phyloP scores from a whole-genome alignment of 2,113 vertebrate species.

The Campylomormyrus numenius region DNA sequence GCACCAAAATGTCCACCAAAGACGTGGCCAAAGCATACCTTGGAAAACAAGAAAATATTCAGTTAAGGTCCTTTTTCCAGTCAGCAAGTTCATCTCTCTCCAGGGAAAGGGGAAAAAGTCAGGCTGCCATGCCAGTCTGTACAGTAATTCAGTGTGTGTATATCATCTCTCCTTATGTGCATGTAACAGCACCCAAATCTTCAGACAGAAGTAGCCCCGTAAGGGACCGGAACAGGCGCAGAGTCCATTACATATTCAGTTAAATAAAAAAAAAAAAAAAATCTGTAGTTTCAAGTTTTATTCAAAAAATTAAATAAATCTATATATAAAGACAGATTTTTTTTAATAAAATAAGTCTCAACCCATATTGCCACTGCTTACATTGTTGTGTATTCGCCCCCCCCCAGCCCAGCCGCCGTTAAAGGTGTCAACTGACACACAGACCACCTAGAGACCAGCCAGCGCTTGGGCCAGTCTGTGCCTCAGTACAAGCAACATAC shows the following conservation, averaged over 20 bases:
- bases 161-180: conserved; percentile 49
- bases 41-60: conserved; percentile 63
- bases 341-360: conserved; percentile 29
- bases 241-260: conserved; percentile 59
- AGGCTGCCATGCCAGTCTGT: conserved; percentile 62
- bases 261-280: conserved; percentile 1
- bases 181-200: conserved; percentile 62
- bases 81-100: conserved; percentile 54
- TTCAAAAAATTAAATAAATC: conserved; percentile 26
- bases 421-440: background rate
- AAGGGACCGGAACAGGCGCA: conserved; percentile 58
- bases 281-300: conserved; percentile 26
- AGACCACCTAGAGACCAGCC: background rate
- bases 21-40: conserved; percentile 64
- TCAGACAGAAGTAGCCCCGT: conserved; percentile 53
- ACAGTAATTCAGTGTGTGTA: conserved; percentile 70
- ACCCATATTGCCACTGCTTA: conserved; percentile 25
- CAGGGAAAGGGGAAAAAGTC: conserved; percentile 50
- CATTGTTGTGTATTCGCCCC: background rate
- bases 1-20: conserved; percentile 64
- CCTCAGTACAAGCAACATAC: background rate
- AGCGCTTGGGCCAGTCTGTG: background rate
- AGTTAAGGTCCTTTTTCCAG: conserved; percentile 59
- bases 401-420: background rate
- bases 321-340: conserved; percentile 26